Base-by-base conservation (phyloP, 2,113 vertebrate genomes). In the Leptodactylus fuscus region DNA sequence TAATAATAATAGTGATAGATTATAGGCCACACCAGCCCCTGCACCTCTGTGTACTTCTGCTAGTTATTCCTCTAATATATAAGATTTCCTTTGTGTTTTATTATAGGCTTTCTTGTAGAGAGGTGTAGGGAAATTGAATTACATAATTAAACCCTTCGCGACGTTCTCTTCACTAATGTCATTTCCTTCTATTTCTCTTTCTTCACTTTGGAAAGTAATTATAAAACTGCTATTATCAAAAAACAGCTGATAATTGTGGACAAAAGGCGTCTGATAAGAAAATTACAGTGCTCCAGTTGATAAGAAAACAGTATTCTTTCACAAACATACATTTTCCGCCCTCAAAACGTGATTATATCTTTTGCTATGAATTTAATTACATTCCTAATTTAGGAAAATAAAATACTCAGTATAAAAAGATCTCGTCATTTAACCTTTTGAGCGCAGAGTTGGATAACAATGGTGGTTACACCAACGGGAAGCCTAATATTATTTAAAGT, bases 251-350 rank as follows among this genome's bases (percentile, higher is more conserved):
- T 29, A 74, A 74, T 58, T 51, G 67, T 27, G 49, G 32, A 83
- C 48, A 41, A 83, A 55, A 73, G 69, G 38, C 12, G 32, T 11
- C 49, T 58, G 69, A 74, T 73, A 74, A 73, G 69, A 83, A 83
- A 83, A 83, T 55, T 55, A 74, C 32, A 71, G 81, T 71, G 44
- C 46, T 71, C 44, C 44, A 24, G 46, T 51, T 82, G 81, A 82
- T 69, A 71, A 67, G 62, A 71, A 70, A 71, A 82, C 65, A 82
- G 27, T 71, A 81, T 71, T 71, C 46, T 53, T n/a, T 70, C 11
- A 41, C 65, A 82, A 62, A 71, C 32, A 71, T 71, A 71, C 38
- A 41, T 80, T 80, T 79, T 44, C 55, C 34, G 18, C 15, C n/a
- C 55, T 80, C 62, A 38, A 44, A 80, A 44, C 22, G 5, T 80